phyloP scores from a whole-genome alignment of 2,888 invertebrate genomes.

The Toxonevra muliebris region DNA sequence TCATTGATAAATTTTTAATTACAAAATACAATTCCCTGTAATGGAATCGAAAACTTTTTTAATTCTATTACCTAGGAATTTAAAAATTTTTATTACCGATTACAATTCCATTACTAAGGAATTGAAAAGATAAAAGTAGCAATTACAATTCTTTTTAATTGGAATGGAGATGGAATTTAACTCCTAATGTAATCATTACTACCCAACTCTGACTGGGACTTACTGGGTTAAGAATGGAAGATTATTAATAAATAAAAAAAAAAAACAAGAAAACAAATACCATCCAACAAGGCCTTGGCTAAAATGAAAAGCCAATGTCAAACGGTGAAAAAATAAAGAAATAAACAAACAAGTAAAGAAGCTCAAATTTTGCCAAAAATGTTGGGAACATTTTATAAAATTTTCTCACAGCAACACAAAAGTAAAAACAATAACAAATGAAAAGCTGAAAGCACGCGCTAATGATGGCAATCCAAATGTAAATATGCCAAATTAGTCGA shows the following conservation, averaged over 20 bases:
- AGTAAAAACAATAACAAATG: not conserved
- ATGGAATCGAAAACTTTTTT: too few species aligned
- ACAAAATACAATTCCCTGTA: too few species aligned
- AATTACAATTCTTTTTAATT: too few species aligned
- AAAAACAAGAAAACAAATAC: not conserved
- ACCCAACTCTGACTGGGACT: too few species aligned
- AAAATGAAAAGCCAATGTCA: not conserved
- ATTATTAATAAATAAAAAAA: constrained; percentile 13
- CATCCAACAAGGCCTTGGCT: not conserved
- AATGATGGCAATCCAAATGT: constrained; percentile 3
- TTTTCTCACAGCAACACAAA: constrained; percentile 12
- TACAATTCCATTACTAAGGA: too few species aligned
- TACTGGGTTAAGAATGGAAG: too few species aligned
- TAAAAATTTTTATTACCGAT: too few species aligned
- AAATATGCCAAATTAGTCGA: constrained; percentile 1
- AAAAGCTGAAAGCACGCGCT: constrained; percentile 6
- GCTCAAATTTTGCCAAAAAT: not conserved
- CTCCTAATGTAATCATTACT: too few species aligned
- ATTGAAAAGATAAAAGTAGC: too few species aligned
- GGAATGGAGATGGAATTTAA: too few species aligned
- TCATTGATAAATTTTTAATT: too few species aligned
- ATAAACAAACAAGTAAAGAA: not conserved
- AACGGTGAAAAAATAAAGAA: constrained; percentile 6
- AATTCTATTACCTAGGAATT: too few species aligned
- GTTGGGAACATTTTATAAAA: constrained; percentile 15